Base-by-base conservation (phyloP, 2,888 invertebrate species). In the Cataglyphis albicans region DNA sequence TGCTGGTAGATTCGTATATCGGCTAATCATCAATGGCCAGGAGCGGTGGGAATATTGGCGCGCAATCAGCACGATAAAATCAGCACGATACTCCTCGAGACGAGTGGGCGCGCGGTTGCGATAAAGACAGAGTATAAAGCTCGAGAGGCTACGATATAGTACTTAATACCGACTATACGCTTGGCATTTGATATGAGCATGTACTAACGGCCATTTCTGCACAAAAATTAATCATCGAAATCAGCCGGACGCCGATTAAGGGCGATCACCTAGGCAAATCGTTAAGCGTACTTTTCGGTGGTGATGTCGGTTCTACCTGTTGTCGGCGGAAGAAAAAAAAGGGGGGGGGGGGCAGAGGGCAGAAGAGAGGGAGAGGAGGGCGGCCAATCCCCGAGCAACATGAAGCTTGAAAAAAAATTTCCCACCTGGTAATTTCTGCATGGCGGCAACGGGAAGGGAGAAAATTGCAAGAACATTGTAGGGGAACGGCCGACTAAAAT, bases 191-290 rank as follows among this genome's bases (percentile, higher is more conserved):
- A 59, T 48, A 72, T 35, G 88, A 89, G 89, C 90, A 89, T 85
- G 86, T 88, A 91, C 91, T 91, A 91, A 91, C 91, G 89, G 89
- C 88, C 87, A 87, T 86, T 91, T 89, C 89, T 85, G 75, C 61
- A 57, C 75, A 59, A 82, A 84, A 80, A 87, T 86, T 89, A 89
- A 90, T 90, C 90, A 86, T 87, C 87, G 85, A 87, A 88, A 89
- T 90, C 82, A 84, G 64, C 78, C 76, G 87, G 80, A 89, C 81
- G 83, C 81, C 82, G 78, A 86, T 89, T 84, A 84, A 84, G 64
- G 83, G 63, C 80, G 85, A 88, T 87, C 82, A 83, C 78, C 78
- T 80, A 80, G 78, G 78, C 76, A 76, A 82, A 76, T 74, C 76
- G 76, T 76, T 75, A 82, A 76, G 57, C 75, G 32, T 48, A 75